A percentile compares a stretch with the other conserved stretches of the same genome.
Evolutionary conservation across 2,888 invertebrate species (phyloP).

Genomic region (Saturnia japonica): DNA sequence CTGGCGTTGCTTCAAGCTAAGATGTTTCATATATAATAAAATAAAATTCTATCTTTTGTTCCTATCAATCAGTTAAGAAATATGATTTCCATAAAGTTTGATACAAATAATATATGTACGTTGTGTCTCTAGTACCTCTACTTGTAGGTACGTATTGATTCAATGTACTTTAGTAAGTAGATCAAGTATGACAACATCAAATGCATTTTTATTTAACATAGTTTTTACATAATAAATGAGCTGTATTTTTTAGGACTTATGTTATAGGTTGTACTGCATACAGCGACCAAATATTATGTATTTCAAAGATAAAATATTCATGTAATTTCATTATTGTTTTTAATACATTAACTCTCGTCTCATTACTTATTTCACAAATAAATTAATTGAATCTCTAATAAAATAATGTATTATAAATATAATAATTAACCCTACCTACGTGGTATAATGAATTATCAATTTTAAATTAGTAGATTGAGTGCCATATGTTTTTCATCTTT

Average conservation of each 20-base stretch:
- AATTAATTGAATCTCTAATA: background rate
- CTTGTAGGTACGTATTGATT: background rate
- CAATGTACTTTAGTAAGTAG: background rate
- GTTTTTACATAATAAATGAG: constrained; percentile 32
- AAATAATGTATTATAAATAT: background rate
- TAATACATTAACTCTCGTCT: background rate
- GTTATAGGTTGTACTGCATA: constrained; percentile 42
- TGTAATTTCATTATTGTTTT: constrained; percentile 2
- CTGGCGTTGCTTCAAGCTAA: no score
- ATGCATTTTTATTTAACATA: constrained; percentile 20
- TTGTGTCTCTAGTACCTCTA: background rate
- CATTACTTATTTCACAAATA: background rate
- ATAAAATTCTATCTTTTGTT: background rate
- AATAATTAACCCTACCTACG: background rate
- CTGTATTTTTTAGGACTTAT: constrained; percentile 12
- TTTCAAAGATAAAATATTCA: constrained; percentile 6
- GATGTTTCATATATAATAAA: no score
- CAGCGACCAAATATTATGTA: constrained; percentile 68
- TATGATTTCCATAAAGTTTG: background rate
- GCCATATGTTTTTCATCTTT: constrained; percentile 37
- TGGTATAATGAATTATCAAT: background rate
- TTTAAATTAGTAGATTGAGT: constrained; percentile 31
- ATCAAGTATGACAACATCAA: background rate
- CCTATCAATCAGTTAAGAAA: background rate
- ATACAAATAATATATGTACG: background rate